Evolutionary conservation across 2,888 invertebrate species (phyloP), one percentile per base, ranked within the genome.

Genomic region (Tillus elongatus): DNA sequence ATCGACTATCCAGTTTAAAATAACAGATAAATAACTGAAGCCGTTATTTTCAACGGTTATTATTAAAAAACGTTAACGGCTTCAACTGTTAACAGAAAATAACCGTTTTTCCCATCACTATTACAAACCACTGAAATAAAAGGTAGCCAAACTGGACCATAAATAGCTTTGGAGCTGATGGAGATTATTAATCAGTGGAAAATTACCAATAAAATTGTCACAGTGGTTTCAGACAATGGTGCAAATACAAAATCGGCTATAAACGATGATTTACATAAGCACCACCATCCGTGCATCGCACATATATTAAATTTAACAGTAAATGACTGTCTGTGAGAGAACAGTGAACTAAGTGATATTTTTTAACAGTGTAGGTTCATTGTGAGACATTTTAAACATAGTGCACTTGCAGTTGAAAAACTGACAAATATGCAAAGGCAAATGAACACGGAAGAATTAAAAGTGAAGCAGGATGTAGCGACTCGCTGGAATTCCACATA

Each of bases 401-500:
- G 38, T 14, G 37, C 40, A 9, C 14, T 30, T 13, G 42, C 45
- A n/a, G 16, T 29, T 12, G 32, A 35, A 32, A 43, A 41, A 32
- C 28, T 47, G 6, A 40, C 37, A 37, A 14, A 30, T 6, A 24
- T 41, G 10, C 44, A 48, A 32, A 9, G 35, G 13, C 46, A 47
- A 40, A 46, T 50, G 47, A 33, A 36, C 26, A 15, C 39, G n/a
- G 43, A 46, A n/a, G 14, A 37, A 10, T 35, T 49, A 13, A 50
- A 54, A 42, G 42, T 54, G 1, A 52, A 50, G 34, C 48, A 51
- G 33, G 50, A 52, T 36, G 42, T 54, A 2, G 24, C 30, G 3
- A 51, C 51, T 10, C 41, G 51, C 14, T 54, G 52, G 50, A 55
- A 53, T 37, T 52, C 49, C 1, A 26, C 33, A 26, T 36, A 48